phyloP scores from a whole-genome alignment of 2,113 vertebrate species.

The Rhinolophus ferrumequinum region DNA sequence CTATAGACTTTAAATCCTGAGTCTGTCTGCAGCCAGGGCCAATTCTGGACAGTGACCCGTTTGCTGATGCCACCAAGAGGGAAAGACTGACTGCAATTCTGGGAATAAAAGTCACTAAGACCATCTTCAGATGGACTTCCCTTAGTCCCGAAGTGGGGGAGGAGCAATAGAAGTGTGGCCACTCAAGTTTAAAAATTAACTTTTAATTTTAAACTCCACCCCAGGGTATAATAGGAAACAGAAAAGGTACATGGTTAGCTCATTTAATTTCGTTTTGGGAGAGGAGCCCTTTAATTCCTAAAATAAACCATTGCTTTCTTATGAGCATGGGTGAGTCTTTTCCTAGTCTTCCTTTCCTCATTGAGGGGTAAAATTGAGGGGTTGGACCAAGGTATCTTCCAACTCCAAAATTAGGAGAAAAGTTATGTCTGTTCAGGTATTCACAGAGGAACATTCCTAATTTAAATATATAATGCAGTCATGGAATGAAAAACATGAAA shows the following conservation, averaged over 20 bases:
- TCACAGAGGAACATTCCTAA: not conserved
- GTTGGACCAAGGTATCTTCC: not conserved
- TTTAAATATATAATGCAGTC: not conserved
- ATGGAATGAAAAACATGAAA: slow-evolving; percentile 10
- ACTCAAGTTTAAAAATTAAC: not conserved
- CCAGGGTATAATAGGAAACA: not conserved
- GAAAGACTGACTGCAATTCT: not conserved
- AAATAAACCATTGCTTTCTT: slow-evolving; percentile 1
- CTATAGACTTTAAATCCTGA: not conserved
- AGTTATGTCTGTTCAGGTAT: not conserved
- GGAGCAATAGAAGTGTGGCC: not conserved
- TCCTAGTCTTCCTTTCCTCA: not conserved
- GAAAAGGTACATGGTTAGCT: not conserved
- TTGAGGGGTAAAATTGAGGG: not conserved
- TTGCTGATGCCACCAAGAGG: not conserved
- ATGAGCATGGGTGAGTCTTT: not conserved
- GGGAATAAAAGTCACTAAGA: not conserved
- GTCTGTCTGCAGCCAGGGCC: not conserved
- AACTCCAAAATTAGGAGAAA: slow-evolving; percentile 13
- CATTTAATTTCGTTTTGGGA: slow-evolving; percentile 32
- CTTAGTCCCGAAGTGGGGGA: not conserved
- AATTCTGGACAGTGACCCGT: too few relatives aligned
- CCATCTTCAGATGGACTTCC: not conserved
- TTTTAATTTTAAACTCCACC: not conserved
- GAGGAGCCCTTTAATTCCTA: not conserved